Evolutionary conservation across 2,797 vertebrate genomes (phyloP).

Genomic region (Pipistrellus nathusii): DNA sequence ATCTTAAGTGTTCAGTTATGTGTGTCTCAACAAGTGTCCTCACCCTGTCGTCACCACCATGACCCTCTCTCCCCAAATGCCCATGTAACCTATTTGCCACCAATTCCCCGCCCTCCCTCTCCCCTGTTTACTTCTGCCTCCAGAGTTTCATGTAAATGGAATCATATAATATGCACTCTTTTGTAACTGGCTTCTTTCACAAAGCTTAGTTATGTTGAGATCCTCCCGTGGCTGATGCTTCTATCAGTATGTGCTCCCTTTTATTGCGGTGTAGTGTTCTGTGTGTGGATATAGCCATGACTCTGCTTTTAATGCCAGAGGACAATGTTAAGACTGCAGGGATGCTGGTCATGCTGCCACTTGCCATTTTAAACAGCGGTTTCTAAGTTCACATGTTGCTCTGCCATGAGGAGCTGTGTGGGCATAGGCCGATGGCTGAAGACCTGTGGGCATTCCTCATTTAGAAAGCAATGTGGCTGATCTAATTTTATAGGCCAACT

Average conservation of each 20-base stretch:
- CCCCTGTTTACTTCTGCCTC: neutral
- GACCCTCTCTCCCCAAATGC: neutral
- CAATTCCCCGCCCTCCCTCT: neutral
- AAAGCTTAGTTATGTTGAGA: neutral
- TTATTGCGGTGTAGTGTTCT: conserved; percentile 38
- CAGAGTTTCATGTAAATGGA: neutral
- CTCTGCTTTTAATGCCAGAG: conserved; percentile 6
- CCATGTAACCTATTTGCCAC: neutral
- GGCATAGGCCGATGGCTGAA: neutral
- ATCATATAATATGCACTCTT: neutral
- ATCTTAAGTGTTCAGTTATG: conserved; percentile 3
- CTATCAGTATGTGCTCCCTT: neutral
- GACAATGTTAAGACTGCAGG: neutral
- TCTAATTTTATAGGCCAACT: neutral
- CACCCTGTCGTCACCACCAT: neutral
- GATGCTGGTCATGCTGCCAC: neutral
- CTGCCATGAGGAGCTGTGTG: neutral
- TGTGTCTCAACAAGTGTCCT: conserved; percentile 20
- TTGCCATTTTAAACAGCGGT: neutral
- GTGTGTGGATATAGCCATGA: neutral
- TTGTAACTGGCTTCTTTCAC: neutral
- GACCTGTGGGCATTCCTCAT: neutral
- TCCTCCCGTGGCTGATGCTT: neutral
- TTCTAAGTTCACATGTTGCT: neutral
- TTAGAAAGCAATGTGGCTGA: neutral